Base-by-base conservation (phyloP, 2,113 vertebrate genomes). In the Tricholaema leucomelas region DNA sequence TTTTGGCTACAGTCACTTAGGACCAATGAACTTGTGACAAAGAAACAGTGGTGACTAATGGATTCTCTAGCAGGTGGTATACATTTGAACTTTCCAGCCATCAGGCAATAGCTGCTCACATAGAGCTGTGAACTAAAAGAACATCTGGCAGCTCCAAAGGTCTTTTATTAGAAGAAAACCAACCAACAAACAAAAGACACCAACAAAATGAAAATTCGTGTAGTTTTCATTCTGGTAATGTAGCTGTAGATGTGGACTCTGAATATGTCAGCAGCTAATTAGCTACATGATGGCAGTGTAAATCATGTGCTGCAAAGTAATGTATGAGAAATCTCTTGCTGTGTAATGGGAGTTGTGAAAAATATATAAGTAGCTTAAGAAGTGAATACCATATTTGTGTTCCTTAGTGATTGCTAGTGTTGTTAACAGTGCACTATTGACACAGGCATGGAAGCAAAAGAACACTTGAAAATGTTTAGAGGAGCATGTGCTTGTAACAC, bases 1-100 rank as follows among this genome's bases (percentile, higher is more conserved):
- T 40, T 71, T 86, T 76, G 54, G 79, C 86, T 78, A 15, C 35
- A 86, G 46, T 79, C 79, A 88, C 40, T 67, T 91, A 81, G 60
- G n/a, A 66, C 78, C 42, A 44, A 50, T 86, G 75, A 85, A 74
- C 38, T 64, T 52, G 33, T 69, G 71, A 88, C 27, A 90, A 58
- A 35, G 28, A 42, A 93, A 59, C 33, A 3, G 25, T 66, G 46
- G 69, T 92, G 78, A 92, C 65, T 92, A 85, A 91, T 84, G 79
- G 64, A 65, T 70, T 28, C 36, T 83, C 5, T 60, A 61, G 66
- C 83, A 96, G 71, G 91, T 92, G 81, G 72, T 25, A 58, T 21
- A 50, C 48, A 61, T 90, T 93, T 93, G 89, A 95, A 91, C 80
- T 91, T 95, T 60, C 55, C 64, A 96, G 76, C 65, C 4, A 88